Conservation (phyloP, 2,888 invertebrate genomes). For the Drosophila aldrichi region DNA sequence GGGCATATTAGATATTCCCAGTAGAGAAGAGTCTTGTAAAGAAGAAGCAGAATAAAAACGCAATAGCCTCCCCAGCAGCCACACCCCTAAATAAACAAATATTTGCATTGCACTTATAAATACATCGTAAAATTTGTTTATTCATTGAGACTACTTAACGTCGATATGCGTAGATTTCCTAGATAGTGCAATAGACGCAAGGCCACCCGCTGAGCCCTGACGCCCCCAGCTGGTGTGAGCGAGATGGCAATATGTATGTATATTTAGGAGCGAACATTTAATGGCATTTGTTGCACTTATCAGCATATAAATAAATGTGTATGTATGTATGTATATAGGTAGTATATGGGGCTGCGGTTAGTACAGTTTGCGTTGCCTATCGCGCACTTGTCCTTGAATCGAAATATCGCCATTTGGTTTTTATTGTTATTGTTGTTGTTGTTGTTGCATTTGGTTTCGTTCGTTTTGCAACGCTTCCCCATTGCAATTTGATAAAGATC, state of each 20-base stretch:
- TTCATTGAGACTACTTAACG: slow-evolving; percentile 68
- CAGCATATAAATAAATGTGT: slow-evolving; percentile 21
- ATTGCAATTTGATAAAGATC: slow-evolving; percentile 80
- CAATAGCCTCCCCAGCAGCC: not conserved
- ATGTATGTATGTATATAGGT: slow-evolving; percentile 40
- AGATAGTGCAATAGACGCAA: slow-evolving; percentile 41
- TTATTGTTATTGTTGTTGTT: slow-evolving; percentile 26
- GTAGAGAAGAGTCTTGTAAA: not conserved
- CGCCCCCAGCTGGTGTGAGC: slow-evolving; percentile 23
- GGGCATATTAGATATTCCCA: not conserved
- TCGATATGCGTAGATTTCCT: slow-evolving; percentile 65
- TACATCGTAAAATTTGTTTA: slow-evolving; percentile 71
- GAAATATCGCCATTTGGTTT: slow-evolving; percentile 48
- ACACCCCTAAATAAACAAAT: slow-evolving; percentile 38
- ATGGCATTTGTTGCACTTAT: slow-evolving; percentile 46
- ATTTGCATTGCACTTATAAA: slow-evolving; percentile 65
- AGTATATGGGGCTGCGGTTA: slow-evolving; percentile 58
- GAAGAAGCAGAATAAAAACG: too few species aligned
- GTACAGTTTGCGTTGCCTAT: slow-evolving; percentile 66
- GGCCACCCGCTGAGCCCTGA: slow-evolving; percentile 30
- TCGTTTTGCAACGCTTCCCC: slow-evolving; percentile 68
- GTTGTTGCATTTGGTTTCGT: slow-evolving; percentile 33
- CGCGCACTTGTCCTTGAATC: slow-evolving; percentile 72
- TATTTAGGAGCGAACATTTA: slow-evolving; percentile 17
- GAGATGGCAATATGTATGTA: slow-evolving; percentile 6